Percentiles rank a stretch among this genome's conserved stretches.
phyloP scores from a whole-genome alignment of 2,888 invertebrate species.

The Rhingia campestris region DNA sequence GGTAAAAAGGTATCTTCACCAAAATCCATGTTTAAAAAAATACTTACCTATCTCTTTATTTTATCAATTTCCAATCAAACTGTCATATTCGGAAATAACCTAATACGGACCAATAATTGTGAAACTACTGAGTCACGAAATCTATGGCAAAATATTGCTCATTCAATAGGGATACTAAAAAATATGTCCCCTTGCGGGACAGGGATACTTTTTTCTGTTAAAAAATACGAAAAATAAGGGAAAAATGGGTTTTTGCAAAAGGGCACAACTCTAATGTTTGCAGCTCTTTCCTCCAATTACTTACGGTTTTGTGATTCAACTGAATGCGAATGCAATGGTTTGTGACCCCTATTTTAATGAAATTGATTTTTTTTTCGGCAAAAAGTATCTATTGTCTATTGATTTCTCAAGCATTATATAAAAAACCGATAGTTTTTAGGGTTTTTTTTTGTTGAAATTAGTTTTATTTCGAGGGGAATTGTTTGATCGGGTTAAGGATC shows the following conservation, averaged over 20 bases:
- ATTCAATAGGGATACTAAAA: constrained; percentile 24
- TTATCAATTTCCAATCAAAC: constrained; percentile 53
- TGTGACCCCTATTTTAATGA: constrained; percentile 69
- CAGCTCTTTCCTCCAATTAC: constrained; percentile 80
- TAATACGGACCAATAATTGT: constrained; percentile 16
- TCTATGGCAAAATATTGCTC: constrained; percentile 54
- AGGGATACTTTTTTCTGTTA: constrained; percentile 73
- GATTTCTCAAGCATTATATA: constrained; percentile 39
- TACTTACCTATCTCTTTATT: neutral
- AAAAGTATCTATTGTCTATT: constrained; percentile 43
- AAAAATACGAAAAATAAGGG: constrained; percentile 74
- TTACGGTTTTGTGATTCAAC: constrained; percentile 78
- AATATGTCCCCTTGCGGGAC: constrained; percentile 27
- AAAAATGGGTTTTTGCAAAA: constrained; percentile 77
- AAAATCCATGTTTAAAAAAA: no score
- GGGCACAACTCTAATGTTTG: constrained; percentile 78
- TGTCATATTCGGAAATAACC: constrained; percentile 56
- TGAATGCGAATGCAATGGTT: constrained; percentile 63
- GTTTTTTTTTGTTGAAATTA: constrained; percentile 5
- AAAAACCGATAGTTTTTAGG: neutral
- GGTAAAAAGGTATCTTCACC: neutral
- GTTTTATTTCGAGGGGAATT: neutral
- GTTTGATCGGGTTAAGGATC: constrained; percentile 15
- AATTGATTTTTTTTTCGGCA: constrained; percentile 60
- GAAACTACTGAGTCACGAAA: constrained; percentile 62